Conservation (phyloP, 2,888 invertebrate genomes). For the Agonopterix subpropinquella region DNA sequence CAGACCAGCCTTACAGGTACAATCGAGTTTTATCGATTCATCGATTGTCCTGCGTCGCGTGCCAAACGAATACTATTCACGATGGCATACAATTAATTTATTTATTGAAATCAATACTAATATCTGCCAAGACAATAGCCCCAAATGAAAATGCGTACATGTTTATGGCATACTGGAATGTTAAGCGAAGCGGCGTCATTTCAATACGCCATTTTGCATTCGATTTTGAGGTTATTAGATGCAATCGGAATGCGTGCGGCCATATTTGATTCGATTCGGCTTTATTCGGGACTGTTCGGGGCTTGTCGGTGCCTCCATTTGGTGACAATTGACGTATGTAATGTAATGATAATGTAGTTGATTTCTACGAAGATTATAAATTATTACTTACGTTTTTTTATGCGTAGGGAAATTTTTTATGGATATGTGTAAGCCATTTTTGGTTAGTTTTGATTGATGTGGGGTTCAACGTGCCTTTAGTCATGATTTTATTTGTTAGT, state of each 20-base stretch:
- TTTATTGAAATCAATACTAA: slow-evolving; percentile 76
- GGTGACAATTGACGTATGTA: slow-evolving; percentile 58
- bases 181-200: slow-evolving; percentile 70
- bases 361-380: slow-evolving; percentile 53
- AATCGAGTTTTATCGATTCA: slow-evolving; percentile 63
- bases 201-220: slow-evolving; percentile 73
- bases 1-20: slow-evolving; percentile 47
- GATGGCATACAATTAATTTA: slow-evolving; percentile 71
- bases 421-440: neutral
- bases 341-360: slow-evolving; percentile 45
- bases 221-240: slow-evolving; percentile 74
- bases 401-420: slow-evolving; percentile 39
- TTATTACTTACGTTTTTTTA: slow-evolving; percentile 16
- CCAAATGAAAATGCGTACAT: slow-evolving; percentile 72
- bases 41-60: slow-evolving; percentile 60
- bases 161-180: slow-evolving; percentile 72
- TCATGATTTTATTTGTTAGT: too few species aligned
- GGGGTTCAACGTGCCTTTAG: too few species aligned
- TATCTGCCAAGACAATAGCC: slow-evolving; percentile 72
- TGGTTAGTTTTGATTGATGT: too few species aligned
- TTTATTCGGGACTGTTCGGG: slow-evolving; percentile 55
- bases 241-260: slow-evolving; percentile 71
- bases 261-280: slow-evolving; percentile 57
- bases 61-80: slow-evolving; percentile 68
- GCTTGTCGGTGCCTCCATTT: slow-evolving; percentile 38